phyloP scores from a whole-genome alignment of 2,113 vertebrate genomes.

The Mus spicilegus region DNA sequence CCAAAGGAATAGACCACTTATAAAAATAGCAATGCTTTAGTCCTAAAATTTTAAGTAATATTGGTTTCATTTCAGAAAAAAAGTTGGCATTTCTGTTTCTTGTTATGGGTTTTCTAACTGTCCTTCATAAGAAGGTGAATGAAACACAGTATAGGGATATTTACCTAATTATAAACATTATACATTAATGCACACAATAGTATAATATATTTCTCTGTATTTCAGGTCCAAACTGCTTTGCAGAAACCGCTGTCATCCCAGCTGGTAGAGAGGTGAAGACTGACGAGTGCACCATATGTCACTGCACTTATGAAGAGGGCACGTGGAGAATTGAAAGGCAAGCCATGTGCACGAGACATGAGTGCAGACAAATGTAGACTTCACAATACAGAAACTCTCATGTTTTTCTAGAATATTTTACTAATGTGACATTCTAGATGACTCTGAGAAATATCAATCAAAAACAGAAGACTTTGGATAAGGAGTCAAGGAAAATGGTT shows the following conservation, averaged over 20 bases:
- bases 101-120: background rate
- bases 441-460: slow-evolving; percentile 51
- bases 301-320: slow-evolving; percentile 98
- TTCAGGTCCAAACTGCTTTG: slow-evolving; percentile 98
- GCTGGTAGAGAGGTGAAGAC: slow-evolving; percentile 98
- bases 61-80: background rate
- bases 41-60: background rate
- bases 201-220: slow-evolving; percentile 63
- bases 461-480: slow-evolving; percentile 65
- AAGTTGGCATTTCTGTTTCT: background rate
- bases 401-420: slow-evolving; percentile 81
- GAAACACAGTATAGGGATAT: accelerated
- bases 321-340: slow-evolving; percentile 98
- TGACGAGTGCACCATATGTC: slow-evolving; percentile 97
- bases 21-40: background rate
- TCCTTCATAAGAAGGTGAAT: background rate
- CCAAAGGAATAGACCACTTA: background rate
- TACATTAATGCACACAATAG: background rate
- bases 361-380: slow-evolving; percentile 94
- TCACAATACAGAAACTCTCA: slow-evolving; percentile 53
- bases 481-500: slow-evolving; percentile 64
- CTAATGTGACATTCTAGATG: slow-evolving; percentile 50
- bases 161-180: background rate
- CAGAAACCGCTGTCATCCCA: slow-evolving; percentile 95
- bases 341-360: slow-evolving; percentile 97